phyloP scores from a whole-genome alignment of 1,140 invertebrate species.

The Doryteuthis pealeii region DNA sequence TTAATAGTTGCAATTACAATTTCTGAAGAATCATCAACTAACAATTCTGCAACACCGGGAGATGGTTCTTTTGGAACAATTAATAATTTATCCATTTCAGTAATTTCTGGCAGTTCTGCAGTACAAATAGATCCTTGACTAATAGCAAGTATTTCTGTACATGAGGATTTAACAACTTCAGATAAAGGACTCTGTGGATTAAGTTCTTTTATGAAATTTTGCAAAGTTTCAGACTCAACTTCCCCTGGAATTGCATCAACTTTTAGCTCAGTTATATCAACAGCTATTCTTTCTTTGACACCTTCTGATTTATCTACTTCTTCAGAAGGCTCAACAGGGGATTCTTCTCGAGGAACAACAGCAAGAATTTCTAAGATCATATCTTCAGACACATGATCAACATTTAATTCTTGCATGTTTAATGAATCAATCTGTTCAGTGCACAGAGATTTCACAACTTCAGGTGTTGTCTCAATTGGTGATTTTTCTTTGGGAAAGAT shows the following conservation, averaged over 20 bases:
- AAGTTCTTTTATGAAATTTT: background rate
- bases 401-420: background rate
- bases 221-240: background rate
- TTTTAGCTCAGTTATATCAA: background rate
- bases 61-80: background rate
- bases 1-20: constrained; percentile 13
- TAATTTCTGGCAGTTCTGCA: background rate
- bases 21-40: constrained; percentile 16
- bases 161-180: background rate
- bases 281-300: background rate
- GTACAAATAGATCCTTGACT: background rate
- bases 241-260: background rate
- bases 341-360: constrained; percentile 5
- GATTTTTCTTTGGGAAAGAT: background rate
- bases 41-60: constrained; percentile 9
- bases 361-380: background rate
- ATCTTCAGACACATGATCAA: background rate
- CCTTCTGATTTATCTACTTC: background rate
- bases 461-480: background rate
- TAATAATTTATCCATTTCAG: constrained; percentile 9
- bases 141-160: background rate
- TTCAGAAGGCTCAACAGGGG: background rate
- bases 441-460: background rate
- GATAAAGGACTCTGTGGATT: background rate
- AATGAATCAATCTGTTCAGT: background rate